Conservation (phyloP, 2,888 invertebrate genomes). For the Pseudoips prasinana region DNA sequence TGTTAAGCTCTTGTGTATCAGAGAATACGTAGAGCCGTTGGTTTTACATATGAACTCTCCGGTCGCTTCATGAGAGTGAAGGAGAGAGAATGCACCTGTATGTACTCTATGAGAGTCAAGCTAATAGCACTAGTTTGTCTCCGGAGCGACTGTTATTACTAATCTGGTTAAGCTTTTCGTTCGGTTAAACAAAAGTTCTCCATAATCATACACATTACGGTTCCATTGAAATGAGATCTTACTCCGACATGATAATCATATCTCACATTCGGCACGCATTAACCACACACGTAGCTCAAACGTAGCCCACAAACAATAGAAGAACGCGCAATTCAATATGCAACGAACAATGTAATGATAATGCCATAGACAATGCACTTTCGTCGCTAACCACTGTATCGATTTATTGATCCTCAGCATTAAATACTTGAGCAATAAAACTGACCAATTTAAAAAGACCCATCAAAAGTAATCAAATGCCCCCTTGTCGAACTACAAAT, state of each 20-base stretch:
- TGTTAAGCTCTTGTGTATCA: no score
- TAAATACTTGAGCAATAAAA: slow-evolving; percentile 68
- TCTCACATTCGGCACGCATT: slow-evolving; percentile 23
- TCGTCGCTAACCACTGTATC: slow-evolving; percentile 77
- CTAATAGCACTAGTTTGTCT: no score
- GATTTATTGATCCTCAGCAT: slow-evolving; percentile 73
- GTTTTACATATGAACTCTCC: no score
- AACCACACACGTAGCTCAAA: slow-evolving; percentile 70
- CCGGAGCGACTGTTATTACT: no score
- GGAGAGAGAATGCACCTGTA: no score
- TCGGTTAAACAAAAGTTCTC: not conserved
- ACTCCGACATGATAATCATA: slow-evolving; percentile 22
- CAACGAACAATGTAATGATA: slow-evolving; percentile 78
- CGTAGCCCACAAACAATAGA: slow-evolving; percentile 67
- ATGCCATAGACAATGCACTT: slow-evolving; percentile 73
- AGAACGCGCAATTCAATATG: slow-evolving; percentile 77
- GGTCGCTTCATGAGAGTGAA: no score
- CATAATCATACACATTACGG: not conserved
- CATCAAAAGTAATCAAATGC: slow-evolving; percentile 31
- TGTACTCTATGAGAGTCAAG: no score
- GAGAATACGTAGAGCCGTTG: no score
- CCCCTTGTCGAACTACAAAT: slow-evolving; percentile 20
- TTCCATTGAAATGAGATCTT: slow-evolving; percentile 14
- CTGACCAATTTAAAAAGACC: slow-evolving; percentile 48
- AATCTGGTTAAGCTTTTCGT: no score